phyloP scores from a whole-genome alignment of 2,888 invertebrate genomes.

The Zeuzera pyrina region DNA sequence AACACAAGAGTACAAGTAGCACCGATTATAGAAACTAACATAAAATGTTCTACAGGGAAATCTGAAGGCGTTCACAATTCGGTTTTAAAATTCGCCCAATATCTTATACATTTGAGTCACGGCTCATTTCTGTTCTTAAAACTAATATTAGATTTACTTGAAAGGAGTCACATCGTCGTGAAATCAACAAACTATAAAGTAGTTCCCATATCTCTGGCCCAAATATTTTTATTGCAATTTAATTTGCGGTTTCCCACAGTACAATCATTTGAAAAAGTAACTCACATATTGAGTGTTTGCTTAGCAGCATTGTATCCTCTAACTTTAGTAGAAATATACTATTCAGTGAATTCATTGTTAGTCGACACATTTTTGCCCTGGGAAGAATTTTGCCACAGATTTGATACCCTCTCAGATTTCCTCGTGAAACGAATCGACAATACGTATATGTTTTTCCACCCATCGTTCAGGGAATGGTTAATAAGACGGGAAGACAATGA shows the following conservation, averaged over 20 bases:
- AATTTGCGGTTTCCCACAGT: constrained; percentile 93
- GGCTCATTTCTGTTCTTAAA: constrained; percentile 95
- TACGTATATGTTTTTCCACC: constrained; percentile 98
- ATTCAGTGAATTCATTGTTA: constrained; percentile 90
- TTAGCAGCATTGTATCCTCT: constrained; percentile 93
- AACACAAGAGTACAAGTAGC: constrained; percentile 86
- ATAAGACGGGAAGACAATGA: constrained; percentile 90
- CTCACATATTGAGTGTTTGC: constrained; percentile 91
- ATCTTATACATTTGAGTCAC: constrained; percentile 85
- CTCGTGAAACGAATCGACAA: constrained; percentile 92
- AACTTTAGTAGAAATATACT: constrained; percentile 91
- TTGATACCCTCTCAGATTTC: constrained; percentile 89
- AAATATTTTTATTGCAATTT: constrained; percentile 93
- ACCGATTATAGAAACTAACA: constrained; percentile 87
- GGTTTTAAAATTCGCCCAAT: constrained; percentile 87
- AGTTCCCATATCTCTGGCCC: constrained; percentile 88
- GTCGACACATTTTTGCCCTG: constrained; percentile 86
- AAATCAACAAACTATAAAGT: constrained; percentile 96
- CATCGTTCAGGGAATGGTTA: constrained; percentile 98
- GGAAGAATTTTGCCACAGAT: constrained; percentile 92
- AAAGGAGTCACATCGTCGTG: constrained; percentile 91
- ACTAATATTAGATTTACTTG: constrained; percentile 91
- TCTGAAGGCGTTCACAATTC: constrained; percentile 76
- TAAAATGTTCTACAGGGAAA: constrained; percentile 78
- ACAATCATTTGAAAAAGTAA: constrained; percentile 91